These are phyloP conservation scores for Coturnix japonica DNA, from an alignment of 2,113 vertebrate species.

Conservation along the genomic window DNA sequence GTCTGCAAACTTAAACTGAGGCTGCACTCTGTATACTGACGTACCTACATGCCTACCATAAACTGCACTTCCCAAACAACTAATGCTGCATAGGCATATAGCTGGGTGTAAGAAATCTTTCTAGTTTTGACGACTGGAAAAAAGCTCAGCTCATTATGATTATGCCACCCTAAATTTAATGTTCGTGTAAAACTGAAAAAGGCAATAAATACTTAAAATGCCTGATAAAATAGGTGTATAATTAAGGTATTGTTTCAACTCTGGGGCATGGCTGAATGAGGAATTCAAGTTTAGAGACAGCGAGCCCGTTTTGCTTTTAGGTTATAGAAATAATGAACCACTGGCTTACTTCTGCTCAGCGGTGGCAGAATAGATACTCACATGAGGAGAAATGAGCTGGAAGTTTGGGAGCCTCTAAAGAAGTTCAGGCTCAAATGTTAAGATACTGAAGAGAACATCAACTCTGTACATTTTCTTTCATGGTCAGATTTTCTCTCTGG, in stretches of 20 bases:
- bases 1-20: no score
- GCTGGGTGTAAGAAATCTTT: not conserved
- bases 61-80: not conserved
- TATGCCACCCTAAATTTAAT: not conserved
- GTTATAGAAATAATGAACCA: not conserved
- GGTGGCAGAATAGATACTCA: not conserved
- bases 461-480: not conserved
- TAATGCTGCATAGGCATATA: not conserved
- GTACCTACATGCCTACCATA: not conserved
- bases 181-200: not conserved
- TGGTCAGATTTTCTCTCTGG: not conserved
- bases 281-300: not conserved
- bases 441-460: not conserved
- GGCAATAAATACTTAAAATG: not conserved
- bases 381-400: not conserved
- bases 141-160: not conserved
- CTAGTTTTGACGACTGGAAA: not conserved
- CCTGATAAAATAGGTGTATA: not conserved
- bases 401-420: not conserved
- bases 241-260: not conserved
- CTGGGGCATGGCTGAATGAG: not conserved
- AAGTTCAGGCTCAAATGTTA: not conserved
- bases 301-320: not conserved
- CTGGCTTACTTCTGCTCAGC: no score
- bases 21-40: not conserved